These are phyloP conservation scores for Schlechtendalia chinensis DNA, from an alignment of 1,140 invertebrate genomes.

Conservation along the genomic window DNA sequence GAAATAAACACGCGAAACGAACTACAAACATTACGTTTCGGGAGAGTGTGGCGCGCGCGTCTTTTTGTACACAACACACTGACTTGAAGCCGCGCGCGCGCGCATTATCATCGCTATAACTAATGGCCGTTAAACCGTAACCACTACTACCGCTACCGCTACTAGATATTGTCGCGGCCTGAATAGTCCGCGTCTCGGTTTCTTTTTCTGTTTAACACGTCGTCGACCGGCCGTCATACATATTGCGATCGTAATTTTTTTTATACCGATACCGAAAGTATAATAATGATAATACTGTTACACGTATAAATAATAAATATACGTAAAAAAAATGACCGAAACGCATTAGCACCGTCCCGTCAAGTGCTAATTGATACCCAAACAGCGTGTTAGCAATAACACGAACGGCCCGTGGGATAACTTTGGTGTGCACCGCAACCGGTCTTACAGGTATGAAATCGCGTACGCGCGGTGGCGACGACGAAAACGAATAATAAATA, in stretches of 20 bases:
- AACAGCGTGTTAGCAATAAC: conserved; percentile 40
- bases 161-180: background rate
- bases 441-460: conserved; percentile 17
- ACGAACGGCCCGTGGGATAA: conserved; percentile 41
- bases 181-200: conserved; percentile 22
- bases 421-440: conserved; percentile 40
- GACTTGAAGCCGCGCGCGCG: background rate
- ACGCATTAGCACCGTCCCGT: conserved; percentile 39
- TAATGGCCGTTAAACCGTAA: no score
- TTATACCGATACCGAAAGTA: conserved; percentile 9
- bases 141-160: no score
- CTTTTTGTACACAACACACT: background rate
- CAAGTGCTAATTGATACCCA: conserved; percentile 48
- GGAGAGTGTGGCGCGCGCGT: background rate
- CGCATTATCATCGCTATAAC: background rate
- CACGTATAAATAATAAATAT: background rate
- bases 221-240: background rate
- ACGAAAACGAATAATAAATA: background rate
- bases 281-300: conserved; percentile 18
- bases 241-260: no score
- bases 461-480: background rate
- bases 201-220: conserved; percentile 7
- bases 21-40: background rate
- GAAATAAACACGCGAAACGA: background rate
- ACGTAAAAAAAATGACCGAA: conserved; percentile 16